A percentile compares a stretch with the other conserved stretches of the same genome.
Evolutionary conservation across 1,140 invertebrate genomes (phyloP).

Genomic region (Papilio xuthus): DNA sequence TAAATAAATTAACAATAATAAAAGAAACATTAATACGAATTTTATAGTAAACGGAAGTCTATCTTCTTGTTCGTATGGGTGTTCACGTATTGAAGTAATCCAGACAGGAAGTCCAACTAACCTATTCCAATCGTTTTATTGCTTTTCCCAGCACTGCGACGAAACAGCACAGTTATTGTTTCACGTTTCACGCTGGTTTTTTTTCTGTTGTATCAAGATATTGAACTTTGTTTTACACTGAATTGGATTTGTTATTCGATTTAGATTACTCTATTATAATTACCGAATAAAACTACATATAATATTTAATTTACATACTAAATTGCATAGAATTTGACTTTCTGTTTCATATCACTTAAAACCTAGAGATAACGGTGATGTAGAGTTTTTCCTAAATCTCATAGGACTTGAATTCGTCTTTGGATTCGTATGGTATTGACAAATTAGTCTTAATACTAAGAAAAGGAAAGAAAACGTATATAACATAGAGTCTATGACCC

Average conservation of each 20-base stretch:
- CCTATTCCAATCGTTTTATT: constrained; percentile 66
- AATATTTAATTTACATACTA: too few species aligned
- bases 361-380: too few species aligned
- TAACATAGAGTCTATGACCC: not conserved
- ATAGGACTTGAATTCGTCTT: too few species aligned
- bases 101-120: constrained; percentile 54
- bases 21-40: too few species aligned
- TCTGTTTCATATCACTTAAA: too few species aligned
- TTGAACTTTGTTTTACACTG: constrained; percentile 57
- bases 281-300: not conserved
- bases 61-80: not conserved
- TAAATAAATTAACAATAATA: too few species aligned
- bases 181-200: constrained; percentile 57
- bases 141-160: constrained; percentile 58
- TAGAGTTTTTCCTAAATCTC: too few species aligned
- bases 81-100: constrained; percentile 27
- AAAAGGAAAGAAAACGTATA: not conserved
- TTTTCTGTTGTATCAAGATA: constrained; percentile 56
- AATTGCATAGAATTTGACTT: too few species aligned
- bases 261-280: not conserved
- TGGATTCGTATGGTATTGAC: not conserved
- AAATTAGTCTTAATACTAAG: not conserved
- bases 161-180: constrained; percentile 68
- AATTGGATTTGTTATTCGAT: constrained; percentile 39
- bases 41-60: not conserved